Evolutionary conservation across 2,888 invertebrate genomes (phyloP), one percentile per base, ranked within the genome.

Genomic region (Hydrotaea diabolus): DNA sequence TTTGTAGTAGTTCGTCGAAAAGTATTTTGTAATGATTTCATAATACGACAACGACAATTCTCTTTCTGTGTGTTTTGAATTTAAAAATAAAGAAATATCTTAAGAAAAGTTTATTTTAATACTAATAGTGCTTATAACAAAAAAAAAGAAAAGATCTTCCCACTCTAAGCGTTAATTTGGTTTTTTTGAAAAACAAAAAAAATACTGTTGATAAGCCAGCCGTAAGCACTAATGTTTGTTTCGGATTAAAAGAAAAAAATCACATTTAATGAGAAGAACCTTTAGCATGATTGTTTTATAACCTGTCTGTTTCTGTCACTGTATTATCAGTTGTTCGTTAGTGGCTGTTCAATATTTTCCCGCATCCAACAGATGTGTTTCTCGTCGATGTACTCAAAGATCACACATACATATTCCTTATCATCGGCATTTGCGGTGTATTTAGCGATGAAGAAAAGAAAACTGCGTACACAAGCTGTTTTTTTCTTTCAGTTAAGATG

Each of bases 21-120:
- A 73, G 78, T 86, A 90, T 89, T 90, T 89, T 90, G 89, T 89
- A 89, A 89, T 86, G 88, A 89, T 89, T 89, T 89, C 89, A 90
- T 89, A 89, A 89, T 83, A 80, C 31, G 31, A 31, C 75, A 49
- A 77, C 76, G 76, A 59, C 77, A 73, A 62, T 43, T 46, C 21
- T 69, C n/a, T 46, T 69, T 17, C 11, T 57, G 39, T 66, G 72
- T 81, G 77, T 66, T 80, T 74, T 80, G 53, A 73, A 80, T 71
- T 59, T 76, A 80, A 77, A 53, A 73, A 77, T 64, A 72, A 43
- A 64, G 59, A 46, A 72, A 46, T 19, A 77, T 59, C 64, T 73
- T 73, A 66, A 76, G 36, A 73, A 72, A 39, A 82, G 13, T 85
- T 77, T 85, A 82, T 85, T 85, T 85, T 85, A 80, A 85, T 77